These are phyloP conservation scores for Andrena haemorrhoa DNA, from an alignment of 2,888 invertebrate species.

Conservation along the genomic window DNA sequence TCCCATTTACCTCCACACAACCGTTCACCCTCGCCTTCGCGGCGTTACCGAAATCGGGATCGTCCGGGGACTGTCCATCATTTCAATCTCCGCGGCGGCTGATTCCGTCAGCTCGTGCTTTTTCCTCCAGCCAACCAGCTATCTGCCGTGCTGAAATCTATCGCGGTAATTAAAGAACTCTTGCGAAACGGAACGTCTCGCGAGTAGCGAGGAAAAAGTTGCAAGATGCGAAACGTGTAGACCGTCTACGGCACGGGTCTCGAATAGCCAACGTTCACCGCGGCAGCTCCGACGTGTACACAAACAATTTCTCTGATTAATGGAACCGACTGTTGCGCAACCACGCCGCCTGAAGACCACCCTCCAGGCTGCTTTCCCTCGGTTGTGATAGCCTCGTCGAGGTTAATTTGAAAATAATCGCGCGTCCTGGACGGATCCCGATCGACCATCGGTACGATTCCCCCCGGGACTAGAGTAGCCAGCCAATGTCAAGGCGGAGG, in stretches of 20 bases:
- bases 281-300: slow-evolving; percentile 1
- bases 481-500: slow-evolving; percentile 51
- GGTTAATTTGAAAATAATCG: slow-evolving; percentile 60
- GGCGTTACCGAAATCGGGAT: neutral
- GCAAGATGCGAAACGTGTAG: neutral
- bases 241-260: slow-evolving; percentile 2
- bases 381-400: slow-evolving; percentile 31
- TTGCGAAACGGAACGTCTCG: slow-evolving; percentile 26
- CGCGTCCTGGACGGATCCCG: slow-evolving; percentile 4
- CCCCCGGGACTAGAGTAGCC: slow-evolving; percentile 53
- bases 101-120: too few relatives aligned
- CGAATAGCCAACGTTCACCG: neutral
- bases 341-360: neutral
- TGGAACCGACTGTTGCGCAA: slow-evolving; percentile 22
- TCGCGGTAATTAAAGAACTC: neutral
- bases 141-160: neutral
- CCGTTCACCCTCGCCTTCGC: slow-evolving; percentile 21
- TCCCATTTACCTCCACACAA: slow-evolving; percentile 42
- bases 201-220: neutral
- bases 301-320: slow-evolving; percentile 32
- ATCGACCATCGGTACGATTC: slow-evolving; percentile 50
- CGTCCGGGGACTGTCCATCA: neutral
- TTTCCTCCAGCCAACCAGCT: too few relatives aligned
- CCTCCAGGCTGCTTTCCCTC: slow-evolving; percentile 21
- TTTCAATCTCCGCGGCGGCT: neutral